These are phyloP conservation scores for Drosophila navojoa DNA, from an alignment of 1,140 invertebrate species.

Conservation along the genomic window DNA sequence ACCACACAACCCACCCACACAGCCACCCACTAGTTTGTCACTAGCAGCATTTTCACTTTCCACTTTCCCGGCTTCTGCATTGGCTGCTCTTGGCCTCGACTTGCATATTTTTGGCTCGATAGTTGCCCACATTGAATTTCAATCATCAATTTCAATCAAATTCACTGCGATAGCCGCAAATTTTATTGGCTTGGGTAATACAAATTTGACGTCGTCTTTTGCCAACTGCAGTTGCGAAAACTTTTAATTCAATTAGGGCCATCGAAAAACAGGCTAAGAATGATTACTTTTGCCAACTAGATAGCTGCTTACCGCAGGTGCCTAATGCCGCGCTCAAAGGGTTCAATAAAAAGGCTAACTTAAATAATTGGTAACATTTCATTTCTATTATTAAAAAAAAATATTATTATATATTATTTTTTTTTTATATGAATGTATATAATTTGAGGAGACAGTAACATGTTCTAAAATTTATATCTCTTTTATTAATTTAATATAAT, in stretches of 20 bases:
- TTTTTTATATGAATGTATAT: too few relatives aligned
- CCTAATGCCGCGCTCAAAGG: background rate
- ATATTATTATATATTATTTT: background rate
- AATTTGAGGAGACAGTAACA: too few relatives aligned
- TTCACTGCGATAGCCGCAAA: conserved; percentile 38
- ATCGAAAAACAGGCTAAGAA: background rate
- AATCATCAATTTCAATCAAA: conserved; percentile 73
- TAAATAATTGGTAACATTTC: background rate
- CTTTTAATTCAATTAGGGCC: conserved; percentile 41
- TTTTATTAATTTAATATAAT: too few relatives aligned
- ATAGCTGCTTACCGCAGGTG: background rate
- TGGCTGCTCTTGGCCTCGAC: background rate
- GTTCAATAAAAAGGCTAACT: background rate
- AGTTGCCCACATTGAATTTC: conserved; percentile 41
- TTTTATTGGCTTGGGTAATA: conserved; percentile 43
- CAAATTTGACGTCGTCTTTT: conserved; percentile 35
- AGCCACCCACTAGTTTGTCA: conserved; percentile 29
- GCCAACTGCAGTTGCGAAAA: conserved; percentile 34
- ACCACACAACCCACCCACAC: background rate
- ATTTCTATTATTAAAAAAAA: background rate
- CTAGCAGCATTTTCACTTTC: conserved; percentile 34
- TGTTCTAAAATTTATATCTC: too few relatives aligned
- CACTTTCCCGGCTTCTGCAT: conserved; percentile 5
- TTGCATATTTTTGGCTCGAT: conserved; percentile 18
- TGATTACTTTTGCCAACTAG: background rate